Evolutionary conservation across 2,888 invertebrate genomes (phyloP).

Genomic region (Cryptocephalus moraei): DNA sequence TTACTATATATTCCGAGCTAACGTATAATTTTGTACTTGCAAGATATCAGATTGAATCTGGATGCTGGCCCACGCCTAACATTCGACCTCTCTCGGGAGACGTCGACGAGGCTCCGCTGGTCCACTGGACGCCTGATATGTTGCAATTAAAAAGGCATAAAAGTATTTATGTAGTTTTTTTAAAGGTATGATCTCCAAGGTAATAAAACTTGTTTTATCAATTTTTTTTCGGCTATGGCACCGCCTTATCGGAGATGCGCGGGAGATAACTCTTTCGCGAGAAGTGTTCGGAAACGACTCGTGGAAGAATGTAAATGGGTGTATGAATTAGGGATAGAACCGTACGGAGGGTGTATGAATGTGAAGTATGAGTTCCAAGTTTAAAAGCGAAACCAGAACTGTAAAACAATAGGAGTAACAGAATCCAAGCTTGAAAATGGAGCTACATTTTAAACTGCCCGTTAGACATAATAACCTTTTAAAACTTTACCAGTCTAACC

Average conservation of each 20-base stretch:
- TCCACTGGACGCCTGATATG: slow-evolving; percentile 26
- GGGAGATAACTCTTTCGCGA: not conserved
- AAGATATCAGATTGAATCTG: slow-evolving; percentile 27
- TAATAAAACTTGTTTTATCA: slow-evolving; percentile 18
- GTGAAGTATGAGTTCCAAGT: no score
- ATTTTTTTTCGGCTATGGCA: slow-evolving; percentile 8
- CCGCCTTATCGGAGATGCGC: not conserved
- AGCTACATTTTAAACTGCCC: no score
- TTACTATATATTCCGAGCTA: slow-evolving; percentile 38
- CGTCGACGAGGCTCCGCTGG: slow-evolving; percentile 10
- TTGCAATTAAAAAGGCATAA: slow-evolving; percentile 32
- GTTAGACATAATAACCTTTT: no score
- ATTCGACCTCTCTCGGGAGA: not conserved
- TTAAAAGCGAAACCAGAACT: no score
- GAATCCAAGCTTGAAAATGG: no score
- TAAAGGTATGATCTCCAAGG: slow-evolving; percentile 19
- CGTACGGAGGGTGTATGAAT: no score
- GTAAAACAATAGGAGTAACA: no score
- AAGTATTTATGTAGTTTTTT: slow-evolving; percentile 19
- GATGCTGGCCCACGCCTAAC: slow-evolving; percentile 21
- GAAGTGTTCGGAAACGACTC: not conserved
- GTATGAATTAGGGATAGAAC: no score
- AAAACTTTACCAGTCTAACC: no score
- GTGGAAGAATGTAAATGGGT: not conserved
- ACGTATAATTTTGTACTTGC: slow-evolving; percentile 12